Evolutionary conservation across 2,888 invertebrate species (phyloP), one percentile per base, ranked within the genome.

Genomic region (Cryptops parisi): DNA sequence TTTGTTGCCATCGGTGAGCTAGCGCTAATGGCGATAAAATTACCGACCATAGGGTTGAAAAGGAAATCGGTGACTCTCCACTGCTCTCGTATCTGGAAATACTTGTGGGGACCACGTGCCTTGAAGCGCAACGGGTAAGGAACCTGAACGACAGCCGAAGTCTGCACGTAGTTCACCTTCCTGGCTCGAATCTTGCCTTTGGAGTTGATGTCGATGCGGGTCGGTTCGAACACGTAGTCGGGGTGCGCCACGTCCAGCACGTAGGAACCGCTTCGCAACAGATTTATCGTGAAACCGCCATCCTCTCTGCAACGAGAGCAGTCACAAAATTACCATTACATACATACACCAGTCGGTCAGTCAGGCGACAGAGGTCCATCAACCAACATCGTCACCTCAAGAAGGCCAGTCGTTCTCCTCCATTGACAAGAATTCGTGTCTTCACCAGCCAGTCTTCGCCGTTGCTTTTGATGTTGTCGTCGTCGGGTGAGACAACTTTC

Each of bases 1-100:
- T 44, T 44, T 44, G 24, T 17, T 44, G 12, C 23, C 22, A 22
- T 4, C 17, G 9, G 12, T 41, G 43, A 33, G 43, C 9, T 41
- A 41, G 9, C 9, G 5, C 5, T n/a, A 41, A n/a, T 12, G 6
- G 15, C 9, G 33, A 33, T 41, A n/a, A 12, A 41, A 41, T 12
- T 41, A 50, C 2, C 61, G 64, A 76, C 87, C 94, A 96, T 96
- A 2, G 96, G 96, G 69, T 88, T 94, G 69, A 94, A 86, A 27
- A 98, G 70, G 70, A 97, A 87, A 72, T 98, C 97, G 0, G 94
- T 94, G 12, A 96, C 74, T 65, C 94, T 78, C 94, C 94, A 96
- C 65, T 96, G 93, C 67, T 98, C 97, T 45, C 97, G 74, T 19
- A 82, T 75, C 74, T 94, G 91, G 73, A 97, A 98, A 71, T 88